Evolutionary conservation across 2,888 invertebrate genomes (phyloP).

Genomic region (Venusia cambrica): DNA sequence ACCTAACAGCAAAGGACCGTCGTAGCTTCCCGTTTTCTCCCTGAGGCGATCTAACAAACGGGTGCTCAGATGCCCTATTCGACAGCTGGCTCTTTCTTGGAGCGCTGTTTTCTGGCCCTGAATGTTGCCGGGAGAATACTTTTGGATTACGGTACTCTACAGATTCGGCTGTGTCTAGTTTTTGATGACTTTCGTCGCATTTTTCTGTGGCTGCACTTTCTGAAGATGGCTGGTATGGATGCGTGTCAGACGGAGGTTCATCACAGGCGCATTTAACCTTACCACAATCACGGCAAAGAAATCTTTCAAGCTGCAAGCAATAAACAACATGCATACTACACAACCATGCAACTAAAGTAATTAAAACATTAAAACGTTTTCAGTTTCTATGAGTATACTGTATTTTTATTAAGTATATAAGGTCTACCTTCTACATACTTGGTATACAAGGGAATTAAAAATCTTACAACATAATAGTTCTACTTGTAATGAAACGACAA

Average conservation of each 20-base stretch:
- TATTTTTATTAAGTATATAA: no score
- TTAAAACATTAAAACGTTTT: no score
- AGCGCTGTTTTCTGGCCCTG: conserved; percentile 45
- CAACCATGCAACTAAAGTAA: conserved; percentile 56
- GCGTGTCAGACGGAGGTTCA: conserved; percentile 35
- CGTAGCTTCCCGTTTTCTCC: conserved; percentile 63
- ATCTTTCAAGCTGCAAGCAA: conserved; percentile 87
- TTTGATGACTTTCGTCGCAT: conserved; percentile 31
- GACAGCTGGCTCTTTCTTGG: conserved; percentile 34
- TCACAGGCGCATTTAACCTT: conserved; percentile 84
- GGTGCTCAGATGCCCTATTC: conserved; percentile 54
- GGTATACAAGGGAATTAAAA: no score
- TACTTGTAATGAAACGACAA: no score
- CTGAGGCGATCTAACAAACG: conserved; percentile 54
- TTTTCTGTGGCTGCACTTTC: conserved; percentile 33
- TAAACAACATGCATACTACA: conserved; percentile 81
- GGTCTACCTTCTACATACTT: no score
- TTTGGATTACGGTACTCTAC: conserved; percentile 57
- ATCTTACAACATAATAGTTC: no score
- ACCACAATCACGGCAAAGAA: conserved; percentile 86
- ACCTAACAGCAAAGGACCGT: conserved; percentile 69
- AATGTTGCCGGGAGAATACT: conserved; percentile 44
- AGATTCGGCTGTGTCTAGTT: conserved; percentile 36
- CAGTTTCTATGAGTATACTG: no score
- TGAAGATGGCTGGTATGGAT: conserved; percentile 28